Evolutionary conservation across 2,113 vertebrate genomes (phyloP).

Genomic region (Dermatemys mawii): DNA sequence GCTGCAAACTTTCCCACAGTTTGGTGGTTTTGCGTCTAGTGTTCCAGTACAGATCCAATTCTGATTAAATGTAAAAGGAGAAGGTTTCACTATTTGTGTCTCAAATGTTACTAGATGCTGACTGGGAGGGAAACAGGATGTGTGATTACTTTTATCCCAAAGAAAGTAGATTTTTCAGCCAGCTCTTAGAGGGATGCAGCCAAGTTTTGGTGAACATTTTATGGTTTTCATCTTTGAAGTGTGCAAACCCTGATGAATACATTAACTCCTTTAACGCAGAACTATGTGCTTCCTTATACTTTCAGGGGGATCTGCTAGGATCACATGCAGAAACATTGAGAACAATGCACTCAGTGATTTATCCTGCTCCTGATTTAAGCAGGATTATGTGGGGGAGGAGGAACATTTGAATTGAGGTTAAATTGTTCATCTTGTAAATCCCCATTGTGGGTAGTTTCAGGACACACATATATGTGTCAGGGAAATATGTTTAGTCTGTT

Average conservation of each 20-base stretch:
- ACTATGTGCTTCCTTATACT: neutral
- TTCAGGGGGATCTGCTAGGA: neutral
- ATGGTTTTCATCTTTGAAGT: neutral
- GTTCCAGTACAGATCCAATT: neutral
- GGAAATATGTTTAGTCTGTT: constrained; percentile 5
- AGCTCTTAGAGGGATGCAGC: neutral
- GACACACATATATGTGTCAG: constrained; percentile 43
- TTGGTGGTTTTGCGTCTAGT: neutral
- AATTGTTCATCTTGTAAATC: constrained; percentile 65
- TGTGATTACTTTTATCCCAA: neutral
- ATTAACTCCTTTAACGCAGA: neutral
- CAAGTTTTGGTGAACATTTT: neutral
- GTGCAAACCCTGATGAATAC: fast-evolving
- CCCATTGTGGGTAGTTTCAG: constrained; percentile 55
- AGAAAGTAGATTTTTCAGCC: neutral
- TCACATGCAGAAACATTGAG: neutral
- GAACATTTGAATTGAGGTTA: constrained; percentile 62
- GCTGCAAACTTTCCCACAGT: neutral
- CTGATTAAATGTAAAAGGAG: neutral
- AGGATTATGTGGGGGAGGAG: constrained; percentile 56
- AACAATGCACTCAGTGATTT: constrained; percentile 56
- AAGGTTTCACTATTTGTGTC: neutral
- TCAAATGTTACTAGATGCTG: neutral
- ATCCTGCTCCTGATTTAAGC: constrained; percentile 61
- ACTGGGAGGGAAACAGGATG: neutral